Evolutionary conservation across 2,888 invertebrate genomes (phyloP).

Genomic region (Tetrapedia diversipes): DNA sequence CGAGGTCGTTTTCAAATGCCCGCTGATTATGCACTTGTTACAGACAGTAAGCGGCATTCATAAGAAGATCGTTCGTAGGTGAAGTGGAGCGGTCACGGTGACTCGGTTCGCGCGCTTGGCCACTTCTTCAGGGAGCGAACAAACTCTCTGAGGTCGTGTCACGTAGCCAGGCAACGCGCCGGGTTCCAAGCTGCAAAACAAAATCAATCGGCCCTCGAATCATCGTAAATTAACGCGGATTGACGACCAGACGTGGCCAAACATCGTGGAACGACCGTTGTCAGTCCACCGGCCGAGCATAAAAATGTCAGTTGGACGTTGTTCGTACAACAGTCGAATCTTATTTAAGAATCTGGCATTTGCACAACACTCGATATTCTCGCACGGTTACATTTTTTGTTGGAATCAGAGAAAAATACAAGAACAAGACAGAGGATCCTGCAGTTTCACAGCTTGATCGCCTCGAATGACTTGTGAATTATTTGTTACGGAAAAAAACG

Average conservation of each 20-base stretch:
- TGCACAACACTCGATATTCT: not conserved
- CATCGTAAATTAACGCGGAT: conserved; percentile 78
- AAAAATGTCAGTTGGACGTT: conserved; percentile 74
- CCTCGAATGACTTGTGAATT: no score
- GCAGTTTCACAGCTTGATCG: no score
- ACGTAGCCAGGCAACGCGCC: conserved; percentile 34
- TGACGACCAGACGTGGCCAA: conserved; percentile 70
- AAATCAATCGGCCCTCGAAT: conserved; percentile 79
- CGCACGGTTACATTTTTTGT: not conserved
- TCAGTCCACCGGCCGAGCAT: conserved; percentile 67
- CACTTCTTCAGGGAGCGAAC: conserved; percentile 22
- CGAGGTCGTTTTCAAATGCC: conserved; percentile 59
- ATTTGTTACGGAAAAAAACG: no score
- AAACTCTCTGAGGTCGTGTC: not conserved
- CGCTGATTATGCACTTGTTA: conserved; percentile 62
- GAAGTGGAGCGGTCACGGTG: conserved; percentile 56
- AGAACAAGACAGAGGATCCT: no score
- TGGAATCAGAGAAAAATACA: not conserved
- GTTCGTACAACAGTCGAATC: conserved; percentile 54
- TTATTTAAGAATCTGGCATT: conserved; percentile 37
- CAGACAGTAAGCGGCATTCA: conserved; percentile 71
- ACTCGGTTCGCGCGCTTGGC: conserved; percentile 8
- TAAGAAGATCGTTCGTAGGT: conserved; percentile 66
- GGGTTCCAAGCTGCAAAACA: conserved; percentile 55
- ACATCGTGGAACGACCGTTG: conserved; percentile 60